Conservation (phyloP, 1,140 invertebrate species). For the Anagrus nilaparvatae region DNA sequence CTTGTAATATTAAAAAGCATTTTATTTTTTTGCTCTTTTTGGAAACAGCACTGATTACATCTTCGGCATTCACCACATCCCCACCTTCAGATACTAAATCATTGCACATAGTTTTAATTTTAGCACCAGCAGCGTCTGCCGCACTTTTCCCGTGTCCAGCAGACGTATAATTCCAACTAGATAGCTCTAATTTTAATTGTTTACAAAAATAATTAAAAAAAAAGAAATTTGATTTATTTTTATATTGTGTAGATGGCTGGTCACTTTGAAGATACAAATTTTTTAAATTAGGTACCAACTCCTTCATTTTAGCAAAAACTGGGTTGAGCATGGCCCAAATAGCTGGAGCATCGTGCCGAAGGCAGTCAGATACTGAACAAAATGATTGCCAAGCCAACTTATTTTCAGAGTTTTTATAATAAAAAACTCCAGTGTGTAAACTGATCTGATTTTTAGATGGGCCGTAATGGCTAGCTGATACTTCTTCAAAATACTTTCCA, state of each 20-base stretch:
- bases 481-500: slow-evolving; percentile 27
- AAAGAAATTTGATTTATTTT: slow-evolving; percentile 11
- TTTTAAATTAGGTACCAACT: slow-evolving; percentile 7
- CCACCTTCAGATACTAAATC: slow-evolving; percentile 25
- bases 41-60: slow-evolving; percentile 10
- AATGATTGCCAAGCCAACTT: slow-evolving; percentile 19
- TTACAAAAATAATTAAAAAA: slow-evolving; percentile 9
- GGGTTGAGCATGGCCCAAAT: slow-evolving; percentile 22
- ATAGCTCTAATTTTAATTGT: slow-evolving; percentile 6
- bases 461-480: slow-evolving; percentile 27
- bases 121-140: slow-evolving; percentile 12
- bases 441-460: slow-evolving; percentile 22
- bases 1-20: too few relatives aligned
- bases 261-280: slow-evolving; percentile 22
- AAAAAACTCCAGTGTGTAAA: slow-evolving; percentile 21
- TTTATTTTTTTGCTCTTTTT: slow-evolving; percentile 10
- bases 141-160: slow-evolving; percentile 13
- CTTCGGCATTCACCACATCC: slow-evolving; percentile 20
- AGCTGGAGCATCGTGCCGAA: slow-evolving; percentile 15
- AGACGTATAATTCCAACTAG: slow-evolving; percentile 12
- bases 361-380: slow-evolving; percentile 18
- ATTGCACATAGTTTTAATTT: slow-evolving; percentile 10
- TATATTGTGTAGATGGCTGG: slow-evolving; percentile 22
- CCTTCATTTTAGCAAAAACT: slow-evolving; percentile 13
- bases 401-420: slow-evolving; percentile 8